phyloP scores from a whole-genome alignment of 53 echinoderm and acorn worm species.

The Holothuria scabra region DNA sequence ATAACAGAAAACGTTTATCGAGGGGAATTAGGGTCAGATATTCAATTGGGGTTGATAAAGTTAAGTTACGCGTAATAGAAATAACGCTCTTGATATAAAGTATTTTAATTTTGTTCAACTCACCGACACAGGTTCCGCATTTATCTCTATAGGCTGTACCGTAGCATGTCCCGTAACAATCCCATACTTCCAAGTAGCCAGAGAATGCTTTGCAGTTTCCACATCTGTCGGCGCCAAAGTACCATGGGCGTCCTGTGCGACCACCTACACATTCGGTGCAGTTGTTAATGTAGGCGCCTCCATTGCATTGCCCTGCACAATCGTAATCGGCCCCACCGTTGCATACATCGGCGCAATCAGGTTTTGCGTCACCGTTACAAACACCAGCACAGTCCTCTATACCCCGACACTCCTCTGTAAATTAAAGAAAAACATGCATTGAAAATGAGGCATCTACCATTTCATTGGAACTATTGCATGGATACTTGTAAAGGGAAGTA shows the following conservation, averaged over 20 bases:
- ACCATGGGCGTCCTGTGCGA: conserved; percentile 52
- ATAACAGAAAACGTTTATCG: too few relatives aligned
- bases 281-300: conserved; percentile 75
- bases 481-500: background rate
- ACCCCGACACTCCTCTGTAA: conserved; percentile 73
- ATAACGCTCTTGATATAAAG: too few relatives aligned
- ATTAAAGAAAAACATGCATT: background rate
- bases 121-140: conserved; percentile 84
- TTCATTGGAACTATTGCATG: background rate
- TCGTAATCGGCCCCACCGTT: conserved; percentile 65
- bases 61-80: too few relatives aligned
- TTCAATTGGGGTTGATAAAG: too few relatives aligned
- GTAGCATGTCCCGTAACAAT: conserved; percentile 78
- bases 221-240: conserved; percentile 80
- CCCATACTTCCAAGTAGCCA: conserved; percentile 78
- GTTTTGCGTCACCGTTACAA: conserved; percentile 65
- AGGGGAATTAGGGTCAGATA: too few relatives aligned
- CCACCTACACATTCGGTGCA: conserved; percentile 91
- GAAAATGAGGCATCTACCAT: background rate
- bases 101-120: background rate
- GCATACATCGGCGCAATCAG: conserved; percentile 75
- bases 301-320: conserved; percentile 78
- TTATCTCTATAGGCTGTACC: conserved; percentile 73
- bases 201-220: conserved; percentile 60
- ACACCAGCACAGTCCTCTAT: conserved; percentile 79